A percentile compares a stretch with the other conserved stretches of the same genome.
Evolutionary conservation across 2,888 invertebrate species (phyloP).

Genomic region (Leucoptera coffeella): DNA sequence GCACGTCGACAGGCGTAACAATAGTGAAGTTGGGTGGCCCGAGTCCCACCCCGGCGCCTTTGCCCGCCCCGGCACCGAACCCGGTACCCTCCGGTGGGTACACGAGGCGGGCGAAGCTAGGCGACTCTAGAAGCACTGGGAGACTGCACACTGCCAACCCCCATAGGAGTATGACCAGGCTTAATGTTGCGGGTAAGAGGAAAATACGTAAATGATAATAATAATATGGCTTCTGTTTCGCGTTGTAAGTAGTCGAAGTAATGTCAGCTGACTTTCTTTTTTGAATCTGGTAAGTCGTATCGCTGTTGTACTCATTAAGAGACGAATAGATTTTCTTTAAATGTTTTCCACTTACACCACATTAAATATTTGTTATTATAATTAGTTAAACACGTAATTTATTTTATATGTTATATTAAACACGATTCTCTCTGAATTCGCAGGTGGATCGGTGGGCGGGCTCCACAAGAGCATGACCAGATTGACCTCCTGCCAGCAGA

Average conservation of each 20-base stretch:
- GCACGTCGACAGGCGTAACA: conserved; percentile 70
- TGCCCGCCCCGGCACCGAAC: conserved; percentile 7
- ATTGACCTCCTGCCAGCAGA: conserved; percentile 71
- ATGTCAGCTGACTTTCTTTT: too few relatives aligned
- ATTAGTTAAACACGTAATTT: too few relatives aligned
- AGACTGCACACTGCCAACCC: conserved; percentile 65
- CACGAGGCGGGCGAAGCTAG: conserved; percentile 54
- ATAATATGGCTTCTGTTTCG: too few relatives aligned
- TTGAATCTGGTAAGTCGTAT: too few relatives aligned
- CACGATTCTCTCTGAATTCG: too few relatives aligned
- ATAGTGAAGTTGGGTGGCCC: conserved; percentile 66
- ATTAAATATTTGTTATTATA: too few relatives aligned
- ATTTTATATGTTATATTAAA: too few relatives aligned
- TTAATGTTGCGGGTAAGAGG: conserved; percentile 69
- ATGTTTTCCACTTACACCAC: too few relatives aligned
- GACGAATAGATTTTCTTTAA: too few relatives aligned
- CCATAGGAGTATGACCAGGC: conserved; percentile 71
- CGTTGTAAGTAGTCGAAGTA: too few relatives aligned
- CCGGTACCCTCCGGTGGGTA: conserved; percentile 25
- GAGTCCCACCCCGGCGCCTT: conserved; percentile 16
- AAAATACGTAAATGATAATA: too few relatives aligned
- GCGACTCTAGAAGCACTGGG: conserved; percentile 71
- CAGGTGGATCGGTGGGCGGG: conserved; percentile 68
- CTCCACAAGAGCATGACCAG: conserved; percentile 80
- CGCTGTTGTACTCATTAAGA: too few relatives aligned